Evolutionary conservation across 2,113 vertebrate genomes (phyloP).

Genomic region (Sclerurus mexicanus): DNA sequence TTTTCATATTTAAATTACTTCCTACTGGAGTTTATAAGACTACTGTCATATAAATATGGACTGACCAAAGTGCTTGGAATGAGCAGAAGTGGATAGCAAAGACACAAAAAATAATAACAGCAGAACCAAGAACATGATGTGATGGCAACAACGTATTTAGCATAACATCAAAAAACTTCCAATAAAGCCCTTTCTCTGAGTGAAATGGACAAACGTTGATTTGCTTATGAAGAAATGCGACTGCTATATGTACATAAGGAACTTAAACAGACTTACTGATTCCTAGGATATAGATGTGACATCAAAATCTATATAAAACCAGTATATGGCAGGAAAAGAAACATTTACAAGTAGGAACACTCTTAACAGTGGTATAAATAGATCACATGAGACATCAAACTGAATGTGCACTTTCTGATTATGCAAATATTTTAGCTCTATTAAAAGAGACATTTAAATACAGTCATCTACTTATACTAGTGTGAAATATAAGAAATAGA

Average conservation of each 20-base stretch:
- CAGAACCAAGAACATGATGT: background rate
- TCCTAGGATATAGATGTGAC: background rate
- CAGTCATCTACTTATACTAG: background rate
- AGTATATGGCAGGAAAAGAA: background rate
- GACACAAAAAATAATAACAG: background rate
- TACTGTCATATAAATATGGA: background rate
- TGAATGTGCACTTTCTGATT: background rate
- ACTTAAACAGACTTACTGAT: background rate
- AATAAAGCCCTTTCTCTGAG: background rate
- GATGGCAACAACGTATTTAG: background rate
- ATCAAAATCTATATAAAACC: background rate
- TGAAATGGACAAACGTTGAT: background rate
- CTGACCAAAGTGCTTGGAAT: background rate
- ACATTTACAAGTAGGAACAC: background rate
- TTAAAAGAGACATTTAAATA: background rate
- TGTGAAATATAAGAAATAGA: background rate
- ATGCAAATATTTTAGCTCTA: background rate
- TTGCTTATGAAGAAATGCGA: background rate
- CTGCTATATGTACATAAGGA: background rate
- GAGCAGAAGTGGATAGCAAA: constrained; percentile 1
- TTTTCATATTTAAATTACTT: background rate
- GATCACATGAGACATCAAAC: background rate
- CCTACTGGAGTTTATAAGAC: background rate
- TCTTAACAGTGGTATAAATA: background rate
- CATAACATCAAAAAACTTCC: background rate